phyloP scores from a whole-genome alignment of 2,888 invertebrate genomes.

The Dryadula phaetusa region DNA sequence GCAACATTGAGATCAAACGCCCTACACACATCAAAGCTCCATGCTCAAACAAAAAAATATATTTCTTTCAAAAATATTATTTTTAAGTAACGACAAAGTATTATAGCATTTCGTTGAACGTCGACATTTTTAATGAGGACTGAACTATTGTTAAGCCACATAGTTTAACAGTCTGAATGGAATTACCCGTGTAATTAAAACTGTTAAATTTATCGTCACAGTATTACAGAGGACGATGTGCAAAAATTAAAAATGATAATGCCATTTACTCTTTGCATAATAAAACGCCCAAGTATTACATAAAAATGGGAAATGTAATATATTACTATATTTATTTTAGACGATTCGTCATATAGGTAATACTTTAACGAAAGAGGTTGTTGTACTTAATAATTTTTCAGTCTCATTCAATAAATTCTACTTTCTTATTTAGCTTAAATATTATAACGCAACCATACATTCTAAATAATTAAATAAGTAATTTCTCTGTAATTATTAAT shows the following conservation, averaged over 20 bases:
- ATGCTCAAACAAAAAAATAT: not conserved
- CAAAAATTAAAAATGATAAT: conserved; percentile 25
- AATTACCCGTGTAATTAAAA: conserved; percentile 39
- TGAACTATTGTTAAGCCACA: conserved; percentile 33
- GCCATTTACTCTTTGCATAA: not conserved
- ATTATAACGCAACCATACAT: no score
- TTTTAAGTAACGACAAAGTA: conserved; percentile 19
- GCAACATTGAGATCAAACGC: no score
- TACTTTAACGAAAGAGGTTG: no score
- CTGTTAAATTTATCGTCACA: conserved; percentile 34
- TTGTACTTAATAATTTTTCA: no score
- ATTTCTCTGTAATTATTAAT: no score
- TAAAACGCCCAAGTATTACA: not conserved
- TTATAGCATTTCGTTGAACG: conserved; percentile 27
- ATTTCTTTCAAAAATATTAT: not conserved
- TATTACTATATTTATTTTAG: no score
- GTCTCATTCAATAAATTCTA: no score
- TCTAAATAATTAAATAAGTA: no score
- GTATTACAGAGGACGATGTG: conserved; percentile 22
- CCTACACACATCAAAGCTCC: no score
- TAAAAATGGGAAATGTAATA: no score
- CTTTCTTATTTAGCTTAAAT: no score
- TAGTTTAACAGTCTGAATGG: conserved; percentile 30
- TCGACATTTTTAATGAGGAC: conserved; percentile 36
- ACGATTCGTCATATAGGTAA: no score